Evolutionary conservation across 2,113 vertebrate genomes (phyloP), one percentile per base, ranked within the genome.

Genomic region (Rallus limicola): DNA sequence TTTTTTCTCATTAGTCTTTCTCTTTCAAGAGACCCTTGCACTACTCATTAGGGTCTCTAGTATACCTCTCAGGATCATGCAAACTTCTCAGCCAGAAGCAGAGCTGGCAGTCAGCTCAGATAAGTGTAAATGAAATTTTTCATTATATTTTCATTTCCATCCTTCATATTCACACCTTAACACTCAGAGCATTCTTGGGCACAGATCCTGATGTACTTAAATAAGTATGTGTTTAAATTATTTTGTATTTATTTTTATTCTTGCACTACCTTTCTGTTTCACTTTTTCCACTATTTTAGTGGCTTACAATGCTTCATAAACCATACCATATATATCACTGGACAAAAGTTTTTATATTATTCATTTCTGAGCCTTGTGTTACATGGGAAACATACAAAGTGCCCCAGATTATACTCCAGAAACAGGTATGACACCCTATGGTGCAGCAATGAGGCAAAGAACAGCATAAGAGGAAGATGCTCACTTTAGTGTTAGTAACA

Each of bases 131-230:
- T 50, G 3, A 85, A 53, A 55, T 19, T 71, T 92, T 93, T 62
- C 33, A 71, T 81, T 86, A 28, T 67, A 63, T 83, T 88, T 92
- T 86, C 17, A 58, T 87, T 97, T 85, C 48, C 70, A 82, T 72
- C 16, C 24, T 78, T 94, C 81, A 69, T 3, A 12, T 65, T 85
- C 89, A 76, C 53, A 77, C 36, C 33, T 91, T 36, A 87, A 40
- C 20, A 72, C 52, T 84, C 65, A 75, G 26, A 53, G 4, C 11
- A 21, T 48, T 89, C 87, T 52, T 92, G 58, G 70, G 36, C 53
- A 80, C 58, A 72, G 26, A 33, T 65, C 21, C n/a, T 79, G 56
- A 62, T 48, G 33, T 60, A 74, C 48, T 76, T 87, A 68, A 91
- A 86, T 56, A 4, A 68, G 2, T 44, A 63, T 15, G 7, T 46